Conservation (phyloP, 2,797 vertebrate genomes). For the Leptoclinus maculatus region DNA sequence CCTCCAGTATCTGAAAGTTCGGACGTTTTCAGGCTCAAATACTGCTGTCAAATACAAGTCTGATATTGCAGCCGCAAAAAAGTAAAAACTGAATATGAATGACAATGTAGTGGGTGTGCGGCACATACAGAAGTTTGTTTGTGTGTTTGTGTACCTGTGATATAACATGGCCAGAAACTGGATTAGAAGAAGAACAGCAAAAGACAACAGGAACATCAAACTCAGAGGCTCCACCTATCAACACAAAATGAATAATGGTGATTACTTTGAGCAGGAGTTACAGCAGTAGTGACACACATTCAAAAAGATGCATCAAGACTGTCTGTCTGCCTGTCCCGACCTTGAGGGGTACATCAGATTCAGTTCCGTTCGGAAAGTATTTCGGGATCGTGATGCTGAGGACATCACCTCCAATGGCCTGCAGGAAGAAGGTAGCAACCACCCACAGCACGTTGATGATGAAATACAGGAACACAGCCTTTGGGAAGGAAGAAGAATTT, state of each 20-base stretch:
- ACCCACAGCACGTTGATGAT: slow-evolving; percentile 88
- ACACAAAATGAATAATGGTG: slow-evolving; percentile 15
- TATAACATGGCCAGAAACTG: slow-evolving; percentile 89
- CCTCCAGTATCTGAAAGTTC: not conserved
- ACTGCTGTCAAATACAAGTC: slow-evolving; percentile 13
- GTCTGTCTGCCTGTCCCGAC: slow-evolving; percentile 39
- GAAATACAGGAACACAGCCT: slow-evolving; percentile 88
- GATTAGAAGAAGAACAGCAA: slow-evolving; percentile 81
- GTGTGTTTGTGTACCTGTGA: slow-evolving; percentile 80
- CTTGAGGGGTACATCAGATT: slow-evolving; percentile 66
- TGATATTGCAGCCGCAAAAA: not conserved
- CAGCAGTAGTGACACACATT: not conserved
- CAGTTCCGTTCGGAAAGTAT: slow-evolving; percentile 60
- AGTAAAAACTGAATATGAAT: not conserved
- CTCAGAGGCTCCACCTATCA: slow-evolving; percentile 85
- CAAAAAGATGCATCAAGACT: not conserved
- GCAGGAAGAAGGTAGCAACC: slow-evolving; percentile 87
- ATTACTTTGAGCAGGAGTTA: not conserved
- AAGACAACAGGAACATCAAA: slow-evolving; percentile 88
- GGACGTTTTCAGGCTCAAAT: not conserved
- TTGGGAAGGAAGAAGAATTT: slow-evolving; percentile 21
- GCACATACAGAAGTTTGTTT: not conserved
- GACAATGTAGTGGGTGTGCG: not conserved
- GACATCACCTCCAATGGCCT: slow-evolving; percentile 82
- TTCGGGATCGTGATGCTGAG: slow-evolving; percentile 86